Conservation (phyloP, 2,888 invertebrate genomes). For the Eupithecia vulgata region DNA sequence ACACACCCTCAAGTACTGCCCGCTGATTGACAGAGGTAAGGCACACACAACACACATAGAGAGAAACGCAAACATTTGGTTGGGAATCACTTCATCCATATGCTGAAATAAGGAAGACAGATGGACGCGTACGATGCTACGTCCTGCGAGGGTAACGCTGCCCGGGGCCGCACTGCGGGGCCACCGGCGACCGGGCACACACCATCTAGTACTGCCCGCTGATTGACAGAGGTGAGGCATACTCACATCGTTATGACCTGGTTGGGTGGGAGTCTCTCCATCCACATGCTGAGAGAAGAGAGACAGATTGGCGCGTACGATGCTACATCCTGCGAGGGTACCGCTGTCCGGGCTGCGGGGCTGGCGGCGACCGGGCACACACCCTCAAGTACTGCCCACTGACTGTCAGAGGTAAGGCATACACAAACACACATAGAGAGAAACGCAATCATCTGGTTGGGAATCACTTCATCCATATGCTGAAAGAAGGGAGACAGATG, state of each 20-base stretch:
- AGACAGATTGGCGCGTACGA: constrained; percentile 85
- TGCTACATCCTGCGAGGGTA: constrained; percentile 89
- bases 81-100: constrained; percentile 70
- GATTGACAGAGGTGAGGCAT: constrained; percentile 40
- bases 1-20: constrained; percentile 92
- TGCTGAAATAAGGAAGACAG: no score
- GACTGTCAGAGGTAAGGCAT: constrained; percentile 36
- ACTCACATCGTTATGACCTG: not conserved
- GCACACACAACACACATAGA: not conserved
- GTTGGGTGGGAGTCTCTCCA: constrained; percentile 65
- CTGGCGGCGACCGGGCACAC: constrained; percentile 89
- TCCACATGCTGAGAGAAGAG: constrained; percentile 86
- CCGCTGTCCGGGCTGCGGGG: constrained; percentile 87
- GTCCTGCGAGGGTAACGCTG: constrained; percentile 87
- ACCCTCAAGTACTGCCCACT: constrained; percentile 90
- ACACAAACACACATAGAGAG: not conserved
- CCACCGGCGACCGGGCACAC: constrained; percentile 89
- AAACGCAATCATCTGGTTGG: not conserved
- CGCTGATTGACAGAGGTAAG: constrained; percentile 55
- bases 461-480: constrained; percentile 82
- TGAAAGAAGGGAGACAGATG: constrained; percentile 87
- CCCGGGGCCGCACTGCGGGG: constrained; percentile 88
- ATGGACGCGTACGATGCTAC: constrained; percentile 88
- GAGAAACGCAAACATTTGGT: not conserved
- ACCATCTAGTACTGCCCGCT: constrained; percentile 90